Percentiles rank a stretch among this genome's conserved stretches.
Conservation (phyloP, 2,113 vertebrate genomes). For the Muntiacus reevesi region DNA sequence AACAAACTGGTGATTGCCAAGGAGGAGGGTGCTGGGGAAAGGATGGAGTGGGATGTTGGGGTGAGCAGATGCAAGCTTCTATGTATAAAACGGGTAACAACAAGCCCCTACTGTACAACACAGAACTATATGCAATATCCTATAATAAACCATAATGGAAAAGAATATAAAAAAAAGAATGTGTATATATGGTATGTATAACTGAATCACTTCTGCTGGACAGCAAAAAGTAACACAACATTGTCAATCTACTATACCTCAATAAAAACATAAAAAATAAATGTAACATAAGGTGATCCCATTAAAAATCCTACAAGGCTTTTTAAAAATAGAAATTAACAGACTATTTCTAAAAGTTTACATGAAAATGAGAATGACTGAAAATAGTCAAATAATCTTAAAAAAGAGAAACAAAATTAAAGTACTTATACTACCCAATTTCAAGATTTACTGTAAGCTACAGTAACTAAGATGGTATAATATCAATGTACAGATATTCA, state of each 20-base stretch:
- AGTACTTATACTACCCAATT: not conserved
- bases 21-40: not conserved
- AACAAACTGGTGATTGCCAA: not conserved
- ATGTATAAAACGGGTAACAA: not conserved
- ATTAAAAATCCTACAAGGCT: not conserved
- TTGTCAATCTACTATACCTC: not conserved
- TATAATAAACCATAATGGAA: not conserved
- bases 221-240: not conserved
- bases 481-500: not conserved
- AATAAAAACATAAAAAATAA: not conserved
- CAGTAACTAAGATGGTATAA: not conserved
- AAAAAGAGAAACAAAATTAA: not conserved
- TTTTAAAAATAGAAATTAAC: not conserved
- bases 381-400: not conserved
- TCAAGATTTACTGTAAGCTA: not conserved
- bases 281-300: not conserved
- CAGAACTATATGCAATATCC: not conserved
- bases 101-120: not conserved
- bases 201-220: not conserved
- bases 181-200: not conserved
- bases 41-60: not conserved
- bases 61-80: not conserved
- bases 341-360: not conserved
- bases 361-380: not conserved
- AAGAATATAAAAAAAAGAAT: not conserved